Conservation (phyloP, 2,113 vertebrate genomes). For the Scatophagus argus region DNA sequence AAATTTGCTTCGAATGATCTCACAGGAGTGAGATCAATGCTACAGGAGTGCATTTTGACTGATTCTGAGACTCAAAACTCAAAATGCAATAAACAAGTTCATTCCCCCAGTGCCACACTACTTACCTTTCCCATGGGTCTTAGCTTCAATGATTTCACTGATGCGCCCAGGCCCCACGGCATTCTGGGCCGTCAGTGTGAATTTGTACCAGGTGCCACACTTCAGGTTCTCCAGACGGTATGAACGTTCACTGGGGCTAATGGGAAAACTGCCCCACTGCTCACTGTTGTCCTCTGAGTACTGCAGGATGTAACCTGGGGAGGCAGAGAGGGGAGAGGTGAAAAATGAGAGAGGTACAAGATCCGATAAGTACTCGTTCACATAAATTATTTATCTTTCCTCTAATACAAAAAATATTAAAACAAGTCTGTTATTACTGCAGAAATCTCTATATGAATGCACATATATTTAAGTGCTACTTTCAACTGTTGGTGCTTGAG, state of each 20-base stretch:
- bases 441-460: too few relatives aligned
- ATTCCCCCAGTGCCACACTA: neutral
- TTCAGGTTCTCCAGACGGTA: slow-evolving; percentile 96
- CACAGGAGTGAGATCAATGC: too few relatives aligned
- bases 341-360: neutral
- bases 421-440: too few relatives aligned
- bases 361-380: neutral
- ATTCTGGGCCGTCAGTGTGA: slow-evolving; percentile 98
- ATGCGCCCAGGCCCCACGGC: slow-evolving; percentile 97
- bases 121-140: slow-evolving; percentile 96
- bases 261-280: slow-evolving; percentile 98
- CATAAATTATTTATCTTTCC: neutral
- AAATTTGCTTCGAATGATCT: neutral
- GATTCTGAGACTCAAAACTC: neutral
- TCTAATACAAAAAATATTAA: neutral
- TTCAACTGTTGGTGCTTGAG: too few relatives aligned
- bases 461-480: too few relatives aligned
- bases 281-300: slow-evolving; percentile 99
- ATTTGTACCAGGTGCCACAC: slow-evolving; percentile 99
- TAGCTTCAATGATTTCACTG: slow-evolving; percentile 99
- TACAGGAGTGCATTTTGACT: neutral
- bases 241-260: slow-evolving; percentile 97
- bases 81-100: neutral
- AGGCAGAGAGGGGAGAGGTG: slow-evolving; percentile 4
- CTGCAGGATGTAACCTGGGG: slow-evolving; percentile 94